phyloP scores from a whole-genome alignment of 2,797 vertebrate species.

The Pangasius macronema region DNA sequence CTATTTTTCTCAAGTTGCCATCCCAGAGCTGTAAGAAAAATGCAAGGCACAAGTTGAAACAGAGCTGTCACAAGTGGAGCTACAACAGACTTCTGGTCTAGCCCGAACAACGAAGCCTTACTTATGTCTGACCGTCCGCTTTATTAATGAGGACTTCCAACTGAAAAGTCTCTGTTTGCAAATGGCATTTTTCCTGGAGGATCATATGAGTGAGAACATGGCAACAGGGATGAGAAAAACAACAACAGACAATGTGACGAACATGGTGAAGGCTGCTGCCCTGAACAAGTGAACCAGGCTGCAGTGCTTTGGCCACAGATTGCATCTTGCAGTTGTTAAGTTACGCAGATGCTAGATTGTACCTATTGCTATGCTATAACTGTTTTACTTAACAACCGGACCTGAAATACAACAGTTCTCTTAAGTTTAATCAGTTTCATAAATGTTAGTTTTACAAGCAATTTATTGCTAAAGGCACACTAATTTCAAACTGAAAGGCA shows the following conservation, averaged over 20 bases:
- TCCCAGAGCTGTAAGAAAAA: slow-evolving; percentile 29
- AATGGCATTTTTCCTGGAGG: slow-evolving; percentile 2
- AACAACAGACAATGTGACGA: slow-evolving; percentile 35
- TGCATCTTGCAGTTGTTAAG: slow-evolving; percentile 34
- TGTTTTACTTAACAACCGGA: too few relatives aligned
- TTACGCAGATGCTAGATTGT: slow-evolving; percentile 9
- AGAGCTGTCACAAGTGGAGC: slow-evolving; percentile 30
- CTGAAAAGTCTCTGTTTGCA: slow-evolving; percentile 42
- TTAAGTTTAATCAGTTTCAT: too few relatives aligned
- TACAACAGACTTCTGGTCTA: neutral
- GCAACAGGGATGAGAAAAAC: slow-evolving; percentile 8
- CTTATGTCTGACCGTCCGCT: neutral
- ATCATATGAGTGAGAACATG: neutral
- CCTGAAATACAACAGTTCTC: too few relatives aligned
- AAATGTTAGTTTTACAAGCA: too few relatives aligned
- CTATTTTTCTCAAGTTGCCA: slow-evolving; percentile 13
- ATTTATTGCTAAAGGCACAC: too few relatives aligned
- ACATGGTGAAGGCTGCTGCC: slow-evolving; percentile 37
- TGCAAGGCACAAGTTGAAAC: slow-evolving; percentile 32
- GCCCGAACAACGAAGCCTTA: neutral
- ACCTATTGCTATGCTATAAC: neutral
- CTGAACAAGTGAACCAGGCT: slow-evolving; percentile 23
- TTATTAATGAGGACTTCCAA: slow-evolving; percentile 7
- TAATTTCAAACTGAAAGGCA: too few relatives aligned
- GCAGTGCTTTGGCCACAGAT: slow-evolving; percentile 34